These are phyloP conservation scores for Aphidius gifuensis DNA, from an alignment of 1,140 invertebrate species.

Conservation along the genomic window DNA sequence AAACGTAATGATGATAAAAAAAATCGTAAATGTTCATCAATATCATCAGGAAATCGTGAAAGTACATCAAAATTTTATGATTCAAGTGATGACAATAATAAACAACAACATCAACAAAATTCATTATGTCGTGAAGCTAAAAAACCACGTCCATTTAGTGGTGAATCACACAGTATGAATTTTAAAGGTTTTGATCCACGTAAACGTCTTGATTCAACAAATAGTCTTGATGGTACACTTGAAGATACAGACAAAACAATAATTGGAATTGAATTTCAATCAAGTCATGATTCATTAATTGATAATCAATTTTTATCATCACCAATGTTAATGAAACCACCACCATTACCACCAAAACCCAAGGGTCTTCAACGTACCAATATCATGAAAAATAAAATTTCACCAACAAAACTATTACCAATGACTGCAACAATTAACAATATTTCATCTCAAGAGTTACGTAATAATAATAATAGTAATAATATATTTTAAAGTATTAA, in stretches of 20 bases:
- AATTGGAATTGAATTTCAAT: slow-evolving; percentile 40
- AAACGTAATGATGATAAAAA: slow-evolving; percentile 46
- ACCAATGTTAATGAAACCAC: slow-evolving; percentile 46
- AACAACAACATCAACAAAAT: slow-evolving; percentile 15
- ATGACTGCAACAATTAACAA: slow-evolving; percentile 32
- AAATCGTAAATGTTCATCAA: slow-evolving; percentile 37
- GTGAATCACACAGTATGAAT: slow-evolving; percentile 14
- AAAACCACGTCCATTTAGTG: neutral
- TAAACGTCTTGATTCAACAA: slow-evolving; percentile 30
- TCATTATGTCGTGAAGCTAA: slow-evolving; percentile 12
- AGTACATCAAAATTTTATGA: slow-evolving; percentile 49
- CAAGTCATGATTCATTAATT: slow-evolving; percentile 21
- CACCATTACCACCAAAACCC: slow-evolving; percentile 52
- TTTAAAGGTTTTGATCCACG: slow-evolving; percentile 5
- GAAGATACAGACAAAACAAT: slow-evolving; percentile 47
- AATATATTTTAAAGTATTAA: slow-evolving; percentile 20
- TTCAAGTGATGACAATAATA: slow-evolving; percentile 38
- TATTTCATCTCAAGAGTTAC: slow-evolving; percentile 26
- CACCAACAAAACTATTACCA: slow-evolving; percentile 42
- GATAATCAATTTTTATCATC: slow-evolving; percentile 27
- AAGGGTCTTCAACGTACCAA: slow-evolving; percentile 43
- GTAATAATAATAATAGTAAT: slow-evolving; percentile 33
- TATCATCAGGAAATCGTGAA: slow-evolving; percentile 36
- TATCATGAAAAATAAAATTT: slow-evolving; percentile 38
- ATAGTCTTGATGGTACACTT: slow-evolving; percentile 40